Conservation (phyloP, 1,140 invertebrate genomes). For the Caenorhabditis brenneri region DNA sequence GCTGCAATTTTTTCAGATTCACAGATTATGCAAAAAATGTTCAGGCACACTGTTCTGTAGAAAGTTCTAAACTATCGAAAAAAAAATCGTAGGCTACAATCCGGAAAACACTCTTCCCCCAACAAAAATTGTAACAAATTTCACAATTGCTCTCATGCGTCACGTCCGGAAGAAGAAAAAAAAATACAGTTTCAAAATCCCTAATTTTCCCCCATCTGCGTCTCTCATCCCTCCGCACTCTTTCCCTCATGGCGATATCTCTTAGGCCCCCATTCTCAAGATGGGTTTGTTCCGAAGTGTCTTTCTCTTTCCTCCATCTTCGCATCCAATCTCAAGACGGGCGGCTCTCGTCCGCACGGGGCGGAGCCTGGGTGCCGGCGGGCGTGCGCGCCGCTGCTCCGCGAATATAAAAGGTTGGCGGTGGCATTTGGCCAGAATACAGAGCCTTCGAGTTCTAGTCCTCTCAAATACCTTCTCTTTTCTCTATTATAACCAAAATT, state of each 20-base stretch:
- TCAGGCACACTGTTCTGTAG: no score
- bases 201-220: neutral
- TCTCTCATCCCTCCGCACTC: neutral
- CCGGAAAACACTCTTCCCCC: no score
- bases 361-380: constrained; percentile 24
- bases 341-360: neutral
- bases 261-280: neutral
- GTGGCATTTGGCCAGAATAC: constrained; percentile 32
- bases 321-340: neutral
- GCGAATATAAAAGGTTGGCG: constrained; percentile 16
- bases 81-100: no score
- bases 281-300: no score
- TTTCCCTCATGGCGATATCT: neutral
- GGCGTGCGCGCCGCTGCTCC: neutral
- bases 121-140: constrained; percentile 1
- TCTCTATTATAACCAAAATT: neutral
- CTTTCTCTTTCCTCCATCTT: neutral
- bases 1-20: no score
- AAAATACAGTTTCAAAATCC: neutral
- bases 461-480: neutral
- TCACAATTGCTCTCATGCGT: neutral
- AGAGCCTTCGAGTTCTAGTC: constrained; percentile 24
- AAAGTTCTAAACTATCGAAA: no score
- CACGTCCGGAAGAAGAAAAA: neutral
- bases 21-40: no score